These are phyloP conservation scores for Drosophila heteroneura DNA, from an alignment of 2,888 invertebrate genomes.

Conservation along the genomic window DNA sequence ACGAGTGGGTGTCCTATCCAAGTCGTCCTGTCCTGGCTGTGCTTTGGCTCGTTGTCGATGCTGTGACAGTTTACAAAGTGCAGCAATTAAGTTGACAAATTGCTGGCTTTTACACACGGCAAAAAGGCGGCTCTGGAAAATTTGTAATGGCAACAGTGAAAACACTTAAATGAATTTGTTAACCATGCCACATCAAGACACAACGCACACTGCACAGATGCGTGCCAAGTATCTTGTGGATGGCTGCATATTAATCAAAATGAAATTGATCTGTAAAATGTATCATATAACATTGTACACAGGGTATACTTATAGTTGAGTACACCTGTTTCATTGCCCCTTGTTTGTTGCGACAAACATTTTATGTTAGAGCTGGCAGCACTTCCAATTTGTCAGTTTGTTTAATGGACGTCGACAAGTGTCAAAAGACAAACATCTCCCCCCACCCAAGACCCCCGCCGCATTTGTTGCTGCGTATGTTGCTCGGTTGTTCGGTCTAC, in stretches of 20 bases:
- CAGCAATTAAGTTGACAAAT: conserved; percentile 83
- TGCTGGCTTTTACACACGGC: conserved; percentile 66
- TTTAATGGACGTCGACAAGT: conserved; percentile 67
- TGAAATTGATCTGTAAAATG: conserved; percentile 11
- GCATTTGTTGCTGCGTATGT: conserved; percentile 11
- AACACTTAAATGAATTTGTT: conserved; percentile 75
- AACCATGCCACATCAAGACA: conserved; percentile 42
- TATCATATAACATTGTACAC: neutral
- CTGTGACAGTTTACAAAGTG: conserved; percentile 82
- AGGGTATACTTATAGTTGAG: conserved; percentile 14
- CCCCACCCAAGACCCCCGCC: no score
- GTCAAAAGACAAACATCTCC: conserved; percentile 42
- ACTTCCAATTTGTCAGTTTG: conserved; percentile 66
- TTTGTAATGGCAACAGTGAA: conserved; percentile 65
- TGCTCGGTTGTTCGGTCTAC: conserved; percentile 18
- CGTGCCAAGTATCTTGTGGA: conserved; percentile 41
- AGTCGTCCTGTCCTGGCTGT: conserved; percentile 23
- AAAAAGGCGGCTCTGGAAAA: conserved; percentile 43
- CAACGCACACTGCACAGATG: conserved; percentile 12
- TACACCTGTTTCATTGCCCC: neutral
- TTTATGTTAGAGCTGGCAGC: conserved; percentile 19
- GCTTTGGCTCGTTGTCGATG: conserved; percentile 35
- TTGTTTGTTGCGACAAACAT: conserved; percentile 1
- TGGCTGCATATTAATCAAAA: conserved; percentile 47
- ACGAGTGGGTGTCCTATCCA: conserved; percentile 41